A percentile compares a stretch with the other conserved stretches of the same genome.
Evolutionary conservation across 1,140 invertebrate genomes (phyloP).

Genomic region (Hormaphis cornu): DNA sequence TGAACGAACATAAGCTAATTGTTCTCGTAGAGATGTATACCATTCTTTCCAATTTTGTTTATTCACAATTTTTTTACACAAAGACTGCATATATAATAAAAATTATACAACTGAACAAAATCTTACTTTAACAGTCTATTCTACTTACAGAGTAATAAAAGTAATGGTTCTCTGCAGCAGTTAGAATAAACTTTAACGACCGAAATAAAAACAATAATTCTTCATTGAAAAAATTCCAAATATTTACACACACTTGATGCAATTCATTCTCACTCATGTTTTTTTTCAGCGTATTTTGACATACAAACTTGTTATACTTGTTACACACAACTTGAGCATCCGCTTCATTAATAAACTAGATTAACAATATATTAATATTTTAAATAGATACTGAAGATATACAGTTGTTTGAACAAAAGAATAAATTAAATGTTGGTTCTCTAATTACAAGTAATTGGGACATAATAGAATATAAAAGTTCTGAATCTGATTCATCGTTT

Average conservation of each 20-base stretch:
- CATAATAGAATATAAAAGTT: constrained; percentile 1
- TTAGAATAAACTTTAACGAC: constrained; percentile 18
- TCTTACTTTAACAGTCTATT: too few species aligned
- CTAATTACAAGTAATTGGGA: constrained; percentile 28
- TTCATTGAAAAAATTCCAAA: constrained; percentile 25
- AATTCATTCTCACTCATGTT: constrained; percentile 9
- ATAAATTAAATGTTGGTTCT: background rate
- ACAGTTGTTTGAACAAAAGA: too few species aligned
- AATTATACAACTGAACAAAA: too few species aligned
- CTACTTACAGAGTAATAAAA: constrained; percentile 14
- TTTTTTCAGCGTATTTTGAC: background rate
- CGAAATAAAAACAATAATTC: constrained; percentile 25
- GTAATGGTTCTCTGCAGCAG: constrained; percentile 14
- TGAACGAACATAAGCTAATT: constrained; percentile 17
- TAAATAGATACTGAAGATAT: background rate
- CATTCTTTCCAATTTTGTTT: constrained; percentile 30
- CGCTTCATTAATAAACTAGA: constrained; percentile 12
- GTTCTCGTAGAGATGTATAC: background rate
- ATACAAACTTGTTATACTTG: background rate
- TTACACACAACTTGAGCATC: background rate
- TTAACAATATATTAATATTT: background rate
- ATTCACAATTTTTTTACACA: constrained; percentile 6
- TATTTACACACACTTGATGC: constrained; percentile 13
- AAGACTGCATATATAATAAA: background rate
- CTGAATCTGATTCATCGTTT: constrained; percentile 18